A percentile compares a stretch with the other conserved stretches of the same genome.
phyloP scores from a whole-genome alignment of 2,113 vertebrate genomes.

The Phrynosoma platyrhinos region DNA sequence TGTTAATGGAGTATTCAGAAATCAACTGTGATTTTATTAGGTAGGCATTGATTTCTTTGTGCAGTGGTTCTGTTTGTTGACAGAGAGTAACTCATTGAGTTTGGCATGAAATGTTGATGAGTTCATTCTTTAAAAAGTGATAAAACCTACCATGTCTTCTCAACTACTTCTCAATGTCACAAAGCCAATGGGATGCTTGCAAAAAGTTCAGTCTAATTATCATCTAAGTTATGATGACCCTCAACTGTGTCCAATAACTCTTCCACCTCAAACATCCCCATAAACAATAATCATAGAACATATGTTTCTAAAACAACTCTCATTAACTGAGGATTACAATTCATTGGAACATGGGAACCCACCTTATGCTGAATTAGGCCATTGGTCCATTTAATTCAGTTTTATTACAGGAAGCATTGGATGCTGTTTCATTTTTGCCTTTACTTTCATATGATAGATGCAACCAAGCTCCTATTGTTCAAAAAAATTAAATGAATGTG shows the following conservation, averaged over 20 bases:
- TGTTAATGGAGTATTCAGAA: not conserved
- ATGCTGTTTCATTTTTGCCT: not conserved
- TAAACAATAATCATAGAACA: too few relatives aligned
- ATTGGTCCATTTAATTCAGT: not conserved
- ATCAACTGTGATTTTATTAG: not conserved
- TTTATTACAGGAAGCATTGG: not conserved
- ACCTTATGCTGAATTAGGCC: not conserved
- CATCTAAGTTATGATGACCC: too few relatives aligned
- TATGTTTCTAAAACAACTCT: too few relatives aligned
- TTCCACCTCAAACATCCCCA: too few relatives aligned
- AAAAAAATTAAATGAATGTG: too few relatives aligned
- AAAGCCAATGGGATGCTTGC: not conserved
- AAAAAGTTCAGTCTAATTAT: not conserved
- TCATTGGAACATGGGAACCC: not conserved
- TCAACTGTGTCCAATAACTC: too few relatives aligned
- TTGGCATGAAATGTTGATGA: conserved; percentile 1
- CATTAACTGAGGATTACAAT: too few relatives aligned
- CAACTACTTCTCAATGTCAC: not conserved
- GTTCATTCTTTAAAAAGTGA: not conserved
- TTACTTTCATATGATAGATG: not conserved
- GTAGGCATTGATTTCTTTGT: not conserved
- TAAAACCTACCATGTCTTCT: not conserved
- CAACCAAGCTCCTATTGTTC: not conserved
- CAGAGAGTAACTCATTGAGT: not conserved
- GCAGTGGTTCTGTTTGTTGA: not conserved